phyloP scores from a whole-genome alignment of 2,797 vertebrate genomes.

The Nothura maculosa region DNA sequence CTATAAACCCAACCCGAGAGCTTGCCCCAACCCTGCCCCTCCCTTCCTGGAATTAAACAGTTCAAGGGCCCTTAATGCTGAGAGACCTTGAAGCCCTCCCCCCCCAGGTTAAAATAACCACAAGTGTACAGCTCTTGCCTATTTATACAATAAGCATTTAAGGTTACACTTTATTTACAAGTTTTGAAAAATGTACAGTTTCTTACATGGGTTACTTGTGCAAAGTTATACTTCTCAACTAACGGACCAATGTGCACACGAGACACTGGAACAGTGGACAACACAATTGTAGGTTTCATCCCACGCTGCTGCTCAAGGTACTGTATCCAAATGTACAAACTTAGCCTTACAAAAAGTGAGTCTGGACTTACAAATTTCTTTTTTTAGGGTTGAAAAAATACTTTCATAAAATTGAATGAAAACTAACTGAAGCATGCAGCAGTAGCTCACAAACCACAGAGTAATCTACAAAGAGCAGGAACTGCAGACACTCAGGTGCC shows the following conservation, averaged over 20 bases:
- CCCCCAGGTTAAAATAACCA: background rate
- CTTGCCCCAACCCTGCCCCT: rapidly evolving
- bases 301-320: slow-evolving; percentile 75
- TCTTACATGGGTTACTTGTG: slow-evolving; percentile 98
- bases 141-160: slow-evolving; percentile 82
- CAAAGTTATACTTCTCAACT: slow-evolving; percentile 86
- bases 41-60: rapidly evolving
- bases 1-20: rapidly evolving
- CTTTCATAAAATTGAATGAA: slow-evolving; percentile 60
- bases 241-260: slow-evolving; percentile 81
- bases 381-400: slow-evolving; percentile 59
- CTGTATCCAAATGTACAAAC: slow-evolving; percentile 76
- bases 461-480: slow-evolving; percentile 46
- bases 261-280: slow-evolving; percentile 78
- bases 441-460: slow-evolving; percentile 47
- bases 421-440: slow-evolving; percentile 75
- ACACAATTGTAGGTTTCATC: slow-evolving; percentile 74
- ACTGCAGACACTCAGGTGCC: slow-evolving; percentile 34
- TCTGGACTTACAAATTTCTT: slow-evolving; percentile 47
- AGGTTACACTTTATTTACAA: slow-evolving; percentile 95
- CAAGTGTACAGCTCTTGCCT: slow-evolving; percentile 38
- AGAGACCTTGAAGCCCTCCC: rapidly evolving
- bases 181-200: slow-evolving; percentile 96
- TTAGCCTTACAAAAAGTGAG: slow-evolving; percentile 56
- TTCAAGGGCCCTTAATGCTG: rapidly evolving